These are phyloP conservation scores for Nettapus auritus DNA, from an alignment of 2,113 vertebrate species.

Conservation along the genomic window DNA sequence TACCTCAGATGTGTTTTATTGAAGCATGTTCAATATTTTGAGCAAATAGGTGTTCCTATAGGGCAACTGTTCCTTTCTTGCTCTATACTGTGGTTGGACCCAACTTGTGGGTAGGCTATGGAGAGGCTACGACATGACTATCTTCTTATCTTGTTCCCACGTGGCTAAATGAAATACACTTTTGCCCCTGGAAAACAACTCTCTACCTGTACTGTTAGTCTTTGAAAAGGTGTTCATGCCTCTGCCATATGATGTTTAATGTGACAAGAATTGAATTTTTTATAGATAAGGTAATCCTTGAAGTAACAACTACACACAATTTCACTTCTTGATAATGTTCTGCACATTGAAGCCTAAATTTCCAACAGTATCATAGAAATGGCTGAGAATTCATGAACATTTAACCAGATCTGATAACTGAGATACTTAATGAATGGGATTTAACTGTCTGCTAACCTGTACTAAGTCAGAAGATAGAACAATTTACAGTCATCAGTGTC, in stretches of 20 bases:
- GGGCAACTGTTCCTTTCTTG: not conserved
- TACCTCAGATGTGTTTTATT: not conserved
- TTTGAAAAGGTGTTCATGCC: not conserved
- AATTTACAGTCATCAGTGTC: not conserved
- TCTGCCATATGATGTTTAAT: not conserved
- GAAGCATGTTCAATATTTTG: not conserved
- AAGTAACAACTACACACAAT: not conserved
- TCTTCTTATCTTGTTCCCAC: not conserved
- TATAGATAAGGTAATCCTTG: not conserved
- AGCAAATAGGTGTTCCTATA: not conserved
- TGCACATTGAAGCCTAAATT: not conserved
- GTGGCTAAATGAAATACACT: not conserved
- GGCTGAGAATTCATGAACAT: constrained; percentile 55
- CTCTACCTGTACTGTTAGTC: not conserved
- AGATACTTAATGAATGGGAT: constrained; percentile 3
- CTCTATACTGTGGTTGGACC: accelerated
- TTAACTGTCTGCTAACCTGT: not conserved
- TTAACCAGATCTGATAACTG: constrained; percentile 34
- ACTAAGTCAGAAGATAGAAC: not conserved
- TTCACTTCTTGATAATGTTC: constrained; percentile 49
- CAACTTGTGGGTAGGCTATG: accelerated
- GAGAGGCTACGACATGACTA: not conserved
- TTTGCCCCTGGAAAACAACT: not conserved
- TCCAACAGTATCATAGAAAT: constrained; percentile 1
- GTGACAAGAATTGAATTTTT: not conserved